These are phyloP conservation scores for Athalia cordata DNA, from an alignment of 2,888 invertebrate species.

Conservation along the genomic window DNA sequence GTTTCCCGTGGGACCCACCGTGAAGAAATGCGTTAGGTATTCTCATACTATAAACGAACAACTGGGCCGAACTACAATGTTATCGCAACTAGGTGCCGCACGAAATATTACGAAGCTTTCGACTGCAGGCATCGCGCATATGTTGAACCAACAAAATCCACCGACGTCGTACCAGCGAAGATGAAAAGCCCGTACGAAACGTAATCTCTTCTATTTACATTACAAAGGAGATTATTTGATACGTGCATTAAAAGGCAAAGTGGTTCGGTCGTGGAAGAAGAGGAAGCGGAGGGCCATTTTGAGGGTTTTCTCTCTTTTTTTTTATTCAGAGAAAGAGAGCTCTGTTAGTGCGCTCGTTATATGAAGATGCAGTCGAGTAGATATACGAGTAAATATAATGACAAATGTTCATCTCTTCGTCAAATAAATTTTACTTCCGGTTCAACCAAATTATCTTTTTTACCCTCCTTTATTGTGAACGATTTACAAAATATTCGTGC, in stretches of 20 bases:
- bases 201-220: slow-evolving; percentile 43
- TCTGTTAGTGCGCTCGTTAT: background rate
- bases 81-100: slow-evolving; percentile 34
- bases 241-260: slow-evolving; percentile 40
- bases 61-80: slow-evolving; percentile 37
- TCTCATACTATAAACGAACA: slow-evolving; percentile 10
- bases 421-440: slow-evolving; percentile 22
- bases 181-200: slow-evolving; percentile 23
- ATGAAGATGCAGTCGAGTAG: background rate
- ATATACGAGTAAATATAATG: slow-evolving; percentile 1
- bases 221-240: slow-evolving; percentile 44
- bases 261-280: slow-evolving; percentile 8
- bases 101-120: slow-evolving; percentile 29
- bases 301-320: background rate
- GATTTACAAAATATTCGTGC: background rate
- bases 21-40: slow-evolving; percentile 13
- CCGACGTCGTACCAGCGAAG: background rate
- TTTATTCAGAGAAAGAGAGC: slow-evolving; percentile 7
- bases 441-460: slow-evolving; percentile 6
- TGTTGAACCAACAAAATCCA: background rate
- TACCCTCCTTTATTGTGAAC: slow-evolving; percentile 1
- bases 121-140: background rate
- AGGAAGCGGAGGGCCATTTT: background rate
- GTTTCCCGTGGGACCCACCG: slow-evolving; percentile 32
- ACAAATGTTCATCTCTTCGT: slow-evolving; percentile 7